Base-by-base conservation (phyloP, 2,113 vertebrate genomes). In the Onychostruthus taczanowskii region DNA sequence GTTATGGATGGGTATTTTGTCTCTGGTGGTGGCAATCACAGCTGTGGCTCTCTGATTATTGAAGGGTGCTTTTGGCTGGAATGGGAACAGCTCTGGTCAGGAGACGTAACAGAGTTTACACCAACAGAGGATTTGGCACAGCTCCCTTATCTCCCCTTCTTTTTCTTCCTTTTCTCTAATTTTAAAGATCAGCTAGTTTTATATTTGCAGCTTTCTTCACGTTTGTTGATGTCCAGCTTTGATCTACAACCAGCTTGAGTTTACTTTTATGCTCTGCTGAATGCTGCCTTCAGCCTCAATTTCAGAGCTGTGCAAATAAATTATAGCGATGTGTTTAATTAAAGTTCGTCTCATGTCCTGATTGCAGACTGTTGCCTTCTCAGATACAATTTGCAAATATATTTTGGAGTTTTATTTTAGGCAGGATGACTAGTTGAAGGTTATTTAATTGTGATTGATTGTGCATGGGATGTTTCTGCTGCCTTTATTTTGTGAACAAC, bases 181-280 rank as follows among this genome's bases (percentile, higher is more conserved):
- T 94, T 89, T 85, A 64, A 70, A 80, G 44, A 77, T 69, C 66
- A 78, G 24, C 39, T 67, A 6, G 26, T 93, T 93, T 84, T 78
- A 21, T 37, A 41, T 87, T 87, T 79, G 74, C 67, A n/a, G 74
- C 78, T 93, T 90, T 80, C 79, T 83, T 80, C 3, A 4, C 2
- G 0, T 92, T 95, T 85, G 68, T 80, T 68, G 88, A 41, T 85
- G 90, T 92, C 93, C 80, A 73, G 74, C 92, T 96, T 95, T 95
- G 92, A 90, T 94, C 82, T 94, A 66, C 82, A 73, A 84, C 92
- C 92, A 85, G 67, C 88, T 79, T 64, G 52, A 89, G 76, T 93
- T 96, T 95, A 74, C 90, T 96, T 96, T 95, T 92, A 88, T 95
- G 91, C 86, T 90, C 68, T 81, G 64, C 92, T 95, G 92, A 95